Evolutionary conservation across 2,797 vertebrate genomes (phyloP).

Genomic region (Gorsachius magnificus): DNA sequence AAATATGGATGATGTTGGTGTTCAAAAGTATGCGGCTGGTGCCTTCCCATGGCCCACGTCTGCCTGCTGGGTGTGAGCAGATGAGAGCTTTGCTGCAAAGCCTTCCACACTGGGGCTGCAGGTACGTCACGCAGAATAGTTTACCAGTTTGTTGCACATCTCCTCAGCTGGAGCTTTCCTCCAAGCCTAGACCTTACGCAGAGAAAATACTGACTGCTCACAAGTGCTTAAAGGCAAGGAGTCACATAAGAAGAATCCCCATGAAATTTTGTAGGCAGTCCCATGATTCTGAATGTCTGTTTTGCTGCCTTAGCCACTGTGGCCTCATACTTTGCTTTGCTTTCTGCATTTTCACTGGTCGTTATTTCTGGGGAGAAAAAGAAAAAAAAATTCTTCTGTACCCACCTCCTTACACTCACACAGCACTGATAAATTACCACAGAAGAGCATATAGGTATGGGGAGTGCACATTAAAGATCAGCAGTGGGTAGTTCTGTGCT

Average conservation of each 20-base stretch:
- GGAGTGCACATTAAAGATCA: background rate
- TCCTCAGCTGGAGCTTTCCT: background rate
- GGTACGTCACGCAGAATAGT: fast-evolving
- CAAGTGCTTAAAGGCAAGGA: background rate
- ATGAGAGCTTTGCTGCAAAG: background rate
- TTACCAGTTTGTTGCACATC: background rate
- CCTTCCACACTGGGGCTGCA: background rate
- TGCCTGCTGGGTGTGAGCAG: background rate
- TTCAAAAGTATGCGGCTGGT: background rate
- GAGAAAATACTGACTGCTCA: background rate
- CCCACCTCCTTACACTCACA: background rate
- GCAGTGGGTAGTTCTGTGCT: background rate
- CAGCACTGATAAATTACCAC: background rate
- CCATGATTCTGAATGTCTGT: background rate
- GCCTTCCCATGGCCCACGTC: background rate
- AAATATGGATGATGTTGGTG: background rate
- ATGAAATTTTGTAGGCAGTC: background rate
- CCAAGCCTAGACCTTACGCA: background rate
- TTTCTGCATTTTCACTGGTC: background rate
- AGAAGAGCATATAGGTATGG: background rate
- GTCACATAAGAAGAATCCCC: background rate
- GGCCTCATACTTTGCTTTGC: background rate
- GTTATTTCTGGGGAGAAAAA: background rate
- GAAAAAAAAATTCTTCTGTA: background rate
- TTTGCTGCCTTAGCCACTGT: background rate